Evolutionary conservation across 2,113 vertebrate species (phyloP), one percentile per base, ranked within the genome.

Genomic region (Catharus bicknelli): DNA sequence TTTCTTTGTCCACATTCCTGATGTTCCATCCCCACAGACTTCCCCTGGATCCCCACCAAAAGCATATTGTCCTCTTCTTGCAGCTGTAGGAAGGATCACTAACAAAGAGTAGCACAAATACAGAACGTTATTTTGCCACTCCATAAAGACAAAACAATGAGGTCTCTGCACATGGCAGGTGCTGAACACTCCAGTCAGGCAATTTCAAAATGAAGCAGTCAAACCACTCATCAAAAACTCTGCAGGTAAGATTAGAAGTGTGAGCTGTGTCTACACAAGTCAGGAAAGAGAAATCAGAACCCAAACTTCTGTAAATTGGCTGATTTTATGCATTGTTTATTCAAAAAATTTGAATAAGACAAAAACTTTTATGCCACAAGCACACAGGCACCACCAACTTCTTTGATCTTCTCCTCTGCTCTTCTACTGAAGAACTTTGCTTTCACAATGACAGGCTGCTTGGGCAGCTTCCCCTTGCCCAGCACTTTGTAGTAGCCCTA

Each of bases 391-490:
- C 99, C 99, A 62, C 98, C 98, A 91, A 98, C 99, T 87, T 97
- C 98, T 94, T 98, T 99, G 94, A 99, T 99, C 96, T 99, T 99
- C 96, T 99, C 98, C 95, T 99, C 98, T 1, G 99, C 99, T 95
- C 97, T 96, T 86, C 98, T 96, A 92, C 99, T 99, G 98, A 99
- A 99, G 97, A 99, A 99, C 96, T 99, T 99, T 22, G 99, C 99
- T 97, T 99, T 99, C 92, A 99, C 98, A 69, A 99, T 99, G 48
- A 99, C 98, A 7, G 98, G 99, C 97, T 99, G 99, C 93, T 98
- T 99, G 86, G 98, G 99, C 82, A 99, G 98, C 72, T 98, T 99
- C 66, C 99, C 99, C 96, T 99, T 99, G 72, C 98, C 99, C 95
- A 99, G 94, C 59, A 99, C 98, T 96, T 99, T 99, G 97, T 98